Base-by-base conservation (phyloP, 1,140 invertebrate genomes). In the Diorhabda carinulata region DNA sequence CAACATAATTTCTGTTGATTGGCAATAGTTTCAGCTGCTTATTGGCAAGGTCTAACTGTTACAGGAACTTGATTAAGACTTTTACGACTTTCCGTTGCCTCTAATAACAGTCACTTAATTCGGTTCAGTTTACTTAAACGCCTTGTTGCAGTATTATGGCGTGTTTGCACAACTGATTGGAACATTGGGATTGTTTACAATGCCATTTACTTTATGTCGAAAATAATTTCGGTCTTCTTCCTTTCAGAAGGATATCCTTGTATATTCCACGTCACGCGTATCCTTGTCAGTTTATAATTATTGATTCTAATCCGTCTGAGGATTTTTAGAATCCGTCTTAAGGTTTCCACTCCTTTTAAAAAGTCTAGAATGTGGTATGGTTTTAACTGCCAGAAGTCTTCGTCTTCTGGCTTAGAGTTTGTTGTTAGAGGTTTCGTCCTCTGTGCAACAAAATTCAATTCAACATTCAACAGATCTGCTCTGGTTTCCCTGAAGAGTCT, bases 1-100 rank as follows among this genome's bases (percentile, higher is more conserved):
- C 74, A 75, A 67, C 60, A 72, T 73, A 72, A 75, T 68, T 73
- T 68, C 72, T 72, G 74, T 70, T 69, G 74, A 75, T 75, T 73
- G 72, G 72, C 64, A 70, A 70, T 65, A 44, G 64, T 47, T 61
- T 57, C 61, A 61, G 64, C 73, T 75, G 67, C 73, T 75, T 75
- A 75, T 75, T 75, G 70, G 69, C 65, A 70, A 59, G 43, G 25
- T 47, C 10, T 62, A 8, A 64, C 66, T 68, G 68, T 67, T 64
- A 72, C 61, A 56, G 9, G 68, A 64, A 61, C 66, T 70, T 73
- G 66, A 75, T 75, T 73, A 73, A 58, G 64, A 52, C 59, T 58
- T 70, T 72, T 74, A 70, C 65, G 60, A 59, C 61, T 62, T 60
- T 66, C 58, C n/a, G 47, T 52, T 6, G 47, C 6, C 47, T 59